Base-by-base conservation (phyloP, 2,888 invertebrate genomes). In the Zygogramma bicolorata region DNA sequence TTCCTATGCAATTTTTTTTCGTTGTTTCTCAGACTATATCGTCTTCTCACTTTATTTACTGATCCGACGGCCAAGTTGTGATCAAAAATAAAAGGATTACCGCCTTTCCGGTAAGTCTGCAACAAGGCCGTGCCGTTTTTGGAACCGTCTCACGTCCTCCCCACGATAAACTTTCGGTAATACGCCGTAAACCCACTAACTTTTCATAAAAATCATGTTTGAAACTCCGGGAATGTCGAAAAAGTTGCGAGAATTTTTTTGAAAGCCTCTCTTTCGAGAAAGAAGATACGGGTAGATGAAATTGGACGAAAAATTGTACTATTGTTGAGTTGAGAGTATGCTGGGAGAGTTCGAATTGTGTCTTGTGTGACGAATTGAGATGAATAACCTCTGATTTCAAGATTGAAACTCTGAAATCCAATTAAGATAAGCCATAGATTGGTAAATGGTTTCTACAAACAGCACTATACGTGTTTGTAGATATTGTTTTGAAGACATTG, bases 41-140 rank as follows among this genome's bases (percentile, higher is more conserved):
- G 5, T 53, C 22, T 49, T 42, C 62, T 68, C 75, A 78, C 75
- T 80, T 80, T 80, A 79, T 81, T 79, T 77, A 80, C 80, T 79
- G 75, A 72, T 70, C 69, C 70, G 69, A 80, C 40, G 46, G 60
- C 53, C 53, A 65, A 78, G 78, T 79, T 77, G 78, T 79, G 79
- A 80, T 79, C 81, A 77, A 73, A 77, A 79, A 79, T 81, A 82
- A 80, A 79, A 73, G 79, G 79, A 81, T 81, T 81, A 79, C 80
- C 74, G 74, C 74, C 67, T 78, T 78, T 80, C 10, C 53, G 53
- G 2, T 27, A 6, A 53, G 13, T 53, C 27, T 53, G 53, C 6
- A 25, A 25, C 53, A n/a, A n/a, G n/a, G 5, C 53, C n/a, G 53
- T 27, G 20, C 53, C 53, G 27, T 53, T 53, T 79, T 70, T 70